Evolutionary conservation across 1,140 invertebrate genomes (phyloP).

Genomic region (Diplogasteroides magnus): DNA sequence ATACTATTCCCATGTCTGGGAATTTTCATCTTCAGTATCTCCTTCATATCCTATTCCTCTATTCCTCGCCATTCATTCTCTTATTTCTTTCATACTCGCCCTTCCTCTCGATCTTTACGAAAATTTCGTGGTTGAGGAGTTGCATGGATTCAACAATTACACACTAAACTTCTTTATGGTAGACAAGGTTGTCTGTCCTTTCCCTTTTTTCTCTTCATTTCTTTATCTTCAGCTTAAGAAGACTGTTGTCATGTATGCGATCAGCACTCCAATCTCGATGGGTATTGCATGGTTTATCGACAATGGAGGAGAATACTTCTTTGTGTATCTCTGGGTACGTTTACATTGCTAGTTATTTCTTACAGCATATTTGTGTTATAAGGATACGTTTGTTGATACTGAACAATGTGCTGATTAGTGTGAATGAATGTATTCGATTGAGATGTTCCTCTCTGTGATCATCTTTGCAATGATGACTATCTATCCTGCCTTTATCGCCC

Average conservation of each 20-base stretch:
- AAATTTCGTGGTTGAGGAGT: slow-evolving; percentile 90
- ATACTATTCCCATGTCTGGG: neutral
- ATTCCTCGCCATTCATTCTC: neutral
- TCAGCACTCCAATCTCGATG: slow-evolving; percentile 74
- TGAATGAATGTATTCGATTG: neutral
- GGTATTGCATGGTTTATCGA: slow-evolving; percentile 81
- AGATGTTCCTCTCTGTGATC: slow-evolving; percentile 69
- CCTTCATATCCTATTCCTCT: neutral
- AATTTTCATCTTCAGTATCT: neutral
- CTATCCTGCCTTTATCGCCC: slow-evolving; percentile 93
- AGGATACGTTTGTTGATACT: too few relatives aligned
- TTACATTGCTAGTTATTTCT: too few relatives aligned
- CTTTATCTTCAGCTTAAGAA: slow-evolving; percentile 66
- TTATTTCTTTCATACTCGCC: slow-evolving; percentile 62
- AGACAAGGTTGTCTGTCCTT: slow-evolving; percentile 66
- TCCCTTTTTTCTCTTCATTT: too few relatives aligned
- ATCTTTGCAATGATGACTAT: slow-evolving; percentile 72
- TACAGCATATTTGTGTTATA: too few relatives aligned
- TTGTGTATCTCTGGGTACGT: slow-evolving; percentile 80
- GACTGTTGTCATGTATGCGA: slow-evolving; percentile 71
- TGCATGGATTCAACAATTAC: slow-evolving; percentile 95
- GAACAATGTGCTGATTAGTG: too few relatives aligned
- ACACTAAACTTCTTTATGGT: slow-evolving; percentile 84
- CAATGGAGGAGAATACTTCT: slow-evolving; percentile 76
- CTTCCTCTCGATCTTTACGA: slow-evolving; percentile 77